phyloP scores from a whole-genome alignment of 2,113 vertebrate genomes.

The Myocastor coypus region DNA sequence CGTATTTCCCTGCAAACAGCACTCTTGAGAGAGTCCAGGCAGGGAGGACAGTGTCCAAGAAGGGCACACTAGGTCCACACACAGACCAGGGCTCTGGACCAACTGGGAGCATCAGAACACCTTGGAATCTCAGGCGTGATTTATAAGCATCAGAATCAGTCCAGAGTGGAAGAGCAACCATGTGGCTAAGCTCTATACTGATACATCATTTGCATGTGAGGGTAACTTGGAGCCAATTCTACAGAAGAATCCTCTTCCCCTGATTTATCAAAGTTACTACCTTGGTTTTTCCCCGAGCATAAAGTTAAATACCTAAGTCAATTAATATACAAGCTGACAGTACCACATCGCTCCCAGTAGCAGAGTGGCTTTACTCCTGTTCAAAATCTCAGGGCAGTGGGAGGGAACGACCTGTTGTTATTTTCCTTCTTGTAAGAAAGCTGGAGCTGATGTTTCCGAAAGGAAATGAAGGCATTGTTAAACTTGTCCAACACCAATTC shows the following conservation, averaged over 20 bases:
- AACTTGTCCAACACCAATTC: constrained; percentile 21
- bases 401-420: not conserved
- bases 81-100: not conserved
- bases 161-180: not conserved
- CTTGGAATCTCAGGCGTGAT: not conserved
- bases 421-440: constrained; percentile 55
- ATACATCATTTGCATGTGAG: not conserved
- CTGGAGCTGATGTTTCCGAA: constrained; percentile 46
- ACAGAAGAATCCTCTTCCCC: not conserved
- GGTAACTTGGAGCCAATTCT: not conserved
- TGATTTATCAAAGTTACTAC: not conserved
- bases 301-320: constrained; percentile 27
- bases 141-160: not conserved
- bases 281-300: constrained; percentile 12
- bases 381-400: constrained; percentile 19
- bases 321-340: constrained; percentile 9
- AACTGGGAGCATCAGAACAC: not conserved
- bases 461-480: constrained; percentile 46
- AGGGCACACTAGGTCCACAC: not conserved
- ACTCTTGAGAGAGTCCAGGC: constrained; percentile 11
- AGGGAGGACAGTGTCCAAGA: not conserved
- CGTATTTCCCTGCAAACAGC: not conserved
- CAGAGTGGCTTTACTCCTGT: not conserved
- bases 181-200: not conserved
- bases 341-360: not conserved